Conservation (phyloP, 2,113 vertebrate species). For the Hassar affinis region DNA sequence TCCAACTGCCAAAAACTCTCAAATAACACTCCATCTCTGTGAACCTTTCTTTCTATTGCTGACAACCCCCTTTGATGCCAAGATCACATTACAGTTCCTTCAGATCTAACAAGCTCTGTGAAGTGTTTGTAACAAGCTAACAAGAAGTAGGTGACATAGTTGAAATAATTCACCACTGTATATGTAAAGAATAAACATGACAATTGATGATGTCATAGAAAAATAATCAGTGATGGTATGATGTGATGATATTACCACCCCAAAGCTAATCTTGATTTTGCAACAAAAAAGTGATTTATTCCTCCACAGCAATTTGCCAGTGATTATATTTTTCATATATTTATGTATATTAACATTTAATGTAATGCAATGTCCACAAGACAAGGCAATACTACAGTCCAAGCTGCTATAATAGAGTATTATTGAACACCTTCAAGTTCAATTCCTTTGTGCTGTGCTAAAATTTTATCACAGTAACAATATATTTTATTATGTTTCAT, state of each 20-base stretch:
- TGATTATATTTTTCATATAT: not conserved
- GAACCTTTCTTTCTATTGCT: conserved; percentile 24
- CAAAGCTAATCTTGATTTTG: conserved; percentile 1
- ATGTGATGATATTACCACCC: not conserved
- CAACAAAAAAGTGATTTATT: not conserved
- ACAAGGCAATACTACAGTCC: not conserved
- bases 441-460: not conserved
- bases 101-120: conserved; percentile 17
- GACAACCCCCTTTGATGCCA: conserved; percentile 32
- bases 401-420: not conserved
- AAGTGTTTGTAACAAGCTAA: not conserved
- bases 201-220: not conserved
- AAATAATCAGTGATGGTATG: not conserved
- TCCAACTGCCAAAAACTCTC: not conserved
- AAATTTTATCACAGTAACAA: not conserved
- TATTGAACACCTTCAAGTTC: not conserved
- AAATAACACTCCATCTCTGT: not conserved
- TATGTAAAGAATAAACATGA: not conserved
- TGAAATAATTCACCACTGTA: not conserved
- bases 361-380: not conserved
- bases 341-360: not conserved
- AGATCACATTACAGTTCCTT: not conserved
- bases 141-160: not conserved
- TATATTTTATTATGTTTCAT: not conserved
- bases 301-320: not conserved